A percentile compares a stretch with the other conserved stretches of the same genome.
These are phyloP conservation scores for Lottia scabra DNA, from an alignment of 2,888 invertebrate species.

Conservation along the genomic window DNA sequence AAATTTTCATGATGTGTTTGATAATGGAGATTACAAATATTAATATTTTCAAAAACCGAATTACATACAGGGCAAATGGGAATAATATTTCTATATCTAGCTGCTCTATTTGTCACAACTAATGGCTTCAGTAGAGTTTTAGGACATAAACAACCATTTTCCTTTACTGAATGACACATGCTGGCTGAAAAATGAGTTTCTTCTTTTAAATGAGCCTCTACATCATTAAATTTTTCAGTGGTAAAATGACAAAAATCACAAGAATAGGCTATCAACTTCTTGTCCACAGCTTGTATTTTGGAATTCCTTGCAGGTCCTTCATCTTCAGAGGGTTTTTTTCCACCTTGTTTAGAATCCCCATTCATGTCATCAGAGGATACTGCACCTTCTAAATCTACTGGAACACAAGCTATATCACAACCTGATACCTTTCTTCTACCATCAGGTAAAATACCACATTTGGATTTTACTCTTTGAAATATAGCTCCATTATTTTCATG, in stretches of 20 bases:
- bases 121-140: constrained; percentile 1
- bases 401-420: neutral
- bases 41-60: neutral
- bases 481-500: constrained; percentile 4
- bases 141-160: neutral
- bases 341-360: neutral
- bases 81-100: neutral
- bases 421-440: neutral
- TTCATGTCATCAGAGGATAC: neutral
- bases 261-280: neutral
- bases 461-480: neutral
- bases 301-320: neutral
- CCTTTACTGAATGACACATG: neutral
- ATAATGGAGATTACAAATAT: constrained; percentile 2
- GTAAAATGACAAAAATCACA: neutral
- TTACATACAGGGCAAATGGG: neutral
- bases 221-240: neutral
- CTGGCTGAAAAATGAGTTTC: constrained; percentile 1
- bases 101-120: neutral
- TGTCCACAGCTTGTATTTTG: neutral
- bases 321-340: neutral
- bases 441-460: neutral
- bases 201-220: neutral
- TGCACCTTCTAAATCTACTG: neutral
- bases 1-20: neutral